A percentile compares a stretch with the other conserved stretches of the same genome.
Evolutionary conservation across 2,797 vertebrate genomes (phyloP).

Genomic region (Lindbergichthys nudifrons): DNA sequence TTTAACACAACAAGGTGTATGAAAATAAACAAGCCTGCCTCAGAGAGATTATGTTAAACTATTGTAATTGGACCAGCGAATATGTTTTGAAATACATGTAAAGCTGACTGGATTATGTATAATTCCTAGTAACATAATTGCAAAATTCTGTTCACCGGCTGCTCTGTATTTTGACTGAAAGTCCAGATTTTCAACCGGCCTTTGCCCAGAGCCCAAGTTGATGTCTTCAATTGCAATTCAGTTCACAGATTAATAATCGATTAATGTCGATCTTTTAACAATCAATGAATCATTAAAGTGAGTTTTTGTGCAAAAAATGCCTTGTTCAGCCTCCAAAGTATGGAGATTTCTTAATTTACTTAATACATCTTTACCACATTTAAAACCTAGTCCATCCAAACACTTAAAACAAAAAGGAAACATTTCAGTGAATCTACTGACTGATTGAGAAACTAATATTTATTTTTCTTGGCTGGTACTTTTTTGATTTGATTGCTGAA

Average conservation of each 20-base stretch:
- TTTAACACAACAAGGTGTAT: slow-evolving; percentile 13
- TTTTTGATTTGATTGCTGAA: neutral
- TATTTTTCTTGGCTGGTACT: neutral
- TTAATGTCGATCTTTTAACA: too few species aligned
- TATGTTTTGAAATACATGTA: neutral
- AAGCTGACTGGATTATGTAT: neutral
- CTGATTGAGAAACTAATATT: neutral
- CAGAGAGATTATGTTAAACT: neutral
- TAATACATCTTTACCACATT: too few species aligned
- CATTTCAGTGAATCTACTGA: neutral
- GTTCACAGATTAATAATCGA: too few species aligned
- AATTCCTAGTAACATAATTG: neutral
- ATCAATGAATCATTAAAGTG: too few species aligned
- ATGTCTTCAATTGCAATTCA: neutral
- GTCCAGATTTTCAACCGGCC: neutral
- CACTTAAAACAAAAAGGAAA: neutral
- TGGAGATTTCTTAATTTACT: too few species aligned
- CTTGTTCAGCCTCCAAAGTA: too few species aligned
- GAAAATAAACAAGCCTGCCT: neutral
- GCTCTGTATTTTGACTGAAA: slow-evolving; percentile 4
- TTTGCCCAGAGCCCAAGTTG: neutral
- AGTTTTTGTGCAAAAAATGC: too few species aligned
- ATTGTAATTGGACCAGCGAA: slow-evolving; percentile 1
- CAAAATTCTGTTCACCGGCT: neutral
- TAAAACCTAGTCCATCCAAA: neutral